Conservation (phyloP, 2,113 vertebrate genomes). For the Phodopus roborovskii region DNA sequence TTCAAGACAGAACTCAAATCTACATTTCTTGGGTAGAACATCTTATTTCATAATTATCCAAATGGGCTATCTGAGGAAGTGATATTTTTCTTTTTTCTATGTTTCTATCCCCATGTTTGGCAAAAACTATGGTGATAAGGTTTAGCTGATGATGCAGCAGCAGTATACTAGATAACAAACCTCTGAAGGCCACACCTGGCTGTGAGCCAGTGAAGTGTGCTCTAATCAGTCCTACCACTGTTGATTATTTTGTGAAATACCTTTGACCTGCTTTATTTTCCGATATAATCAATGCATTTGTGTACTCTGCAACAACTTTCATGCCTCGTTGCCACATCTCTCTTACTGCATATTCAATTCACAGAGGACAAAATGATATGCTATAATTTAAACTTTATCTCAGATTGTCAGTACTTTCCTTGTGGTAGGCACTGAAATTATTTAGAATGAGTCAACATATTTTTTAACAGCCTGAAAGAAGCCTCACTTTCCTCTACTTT, state of each 20-base stretch:
- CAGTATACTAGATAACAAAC: background rate
- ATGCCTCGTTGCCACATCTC: background rate
- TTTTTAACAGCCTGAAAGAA: background rate
- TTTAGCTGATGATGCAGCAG: background rate
- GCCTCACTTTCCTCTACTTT: constrained; percentile 1
- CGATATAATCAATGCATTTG: background rate
- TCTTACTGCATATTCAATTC: background rate
- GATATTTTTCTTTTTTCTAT: background rate
- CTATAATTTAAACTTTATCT: constrained; percentile 13
- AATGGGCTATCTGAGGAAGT: background rate
- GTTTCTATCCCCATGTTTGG: background rate
- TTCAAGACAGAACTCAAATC: background rate
- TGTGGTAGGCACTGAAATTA: background rate
- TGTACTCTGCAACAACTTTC: constrained; percentile 3
- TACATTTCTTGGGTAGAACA: background rate
- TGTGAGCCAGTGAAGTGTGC: background rate
- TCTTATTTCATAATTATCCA: background rate
- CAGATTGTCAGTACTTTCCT: constrained; percentile 18
- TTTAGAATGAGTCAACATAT: constrained; percentile 3
- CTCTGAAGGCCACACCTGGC: background rate
- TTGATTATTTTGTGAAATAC: background rate
- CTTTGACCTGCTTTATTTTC: background rate
- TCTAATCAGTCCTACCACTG: background rate
- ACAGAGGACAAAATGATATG: background rate
- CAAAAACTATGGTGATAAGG: background rate